These are phyloP conservation scores for Homalodisca vitripennis DNA, from an alignment of 1,140 invertebrate species.

Conservation along the genomic window DNA sequence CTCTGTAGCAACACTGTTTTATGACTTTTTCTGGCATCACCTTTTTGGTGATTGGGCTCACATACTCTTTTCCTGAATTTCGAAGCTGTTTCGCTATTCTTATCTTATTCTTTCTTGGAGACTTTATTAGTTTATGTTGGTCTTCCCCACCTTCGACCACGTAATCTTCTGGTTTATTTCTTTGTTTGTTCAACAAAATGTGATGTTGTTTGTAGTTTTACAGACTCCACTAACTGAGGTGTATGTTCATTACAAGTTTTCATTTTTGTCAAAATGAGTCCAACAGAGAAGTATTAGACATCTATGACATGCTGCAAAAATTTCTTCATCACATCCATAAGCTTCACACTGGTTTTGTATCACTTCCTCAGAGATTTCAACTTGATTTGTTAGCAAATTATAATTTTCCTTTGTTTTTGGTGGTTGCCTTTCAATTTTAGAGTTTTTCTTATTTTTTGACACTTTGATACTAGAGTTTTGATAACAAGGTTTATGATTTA, in stretches of 20 bases:
- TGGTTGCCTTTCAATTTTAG: not conserved
- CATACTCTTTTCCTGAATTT: not conserved
- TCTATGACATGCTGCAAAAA: not conserved
- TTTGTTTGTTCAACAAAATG: not conserved
- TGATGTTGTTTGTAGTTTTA: not conserved
- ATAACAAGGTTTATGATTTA: not conserved
- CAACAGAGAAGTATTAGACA: not conserved
- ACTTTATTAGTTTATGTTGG: not conserved
- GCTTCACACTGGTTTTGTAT: not conserved
- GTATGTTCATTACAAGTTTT: too few relatives aligned
- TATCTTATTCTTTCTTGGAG: not conserved
- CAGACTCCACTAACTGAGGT: too few relatives aligned
- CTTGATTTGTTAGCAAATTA: not conserved
- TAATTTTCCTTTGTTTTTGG: not conserved
- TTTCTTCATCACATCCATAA: not conserved
- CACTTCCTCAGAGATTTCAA: not conserved
- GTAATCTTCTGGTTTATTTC: not conserved
- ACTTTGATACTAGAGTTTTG: not conserved
- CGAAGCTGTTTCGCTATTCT: not conserved
- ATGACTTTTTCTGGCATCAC: not conserved
- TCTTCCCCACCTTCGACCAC: slow-evolving; percentile 1
- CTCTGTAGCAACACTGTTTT: not conserved
- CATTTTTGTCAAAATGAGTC: slow-evolving; percentile 14
- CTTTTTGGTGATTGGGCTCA: not conserved
- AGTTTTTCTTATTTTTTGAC: not conserved